Percentiles rank a stretch among this genome's conserved stretches.
These are phyloP conservation scores for Pluvianellus socialis DNA, from an alignment of 2,113 vertebrate species.

Conservation along the genomic window DNA sequence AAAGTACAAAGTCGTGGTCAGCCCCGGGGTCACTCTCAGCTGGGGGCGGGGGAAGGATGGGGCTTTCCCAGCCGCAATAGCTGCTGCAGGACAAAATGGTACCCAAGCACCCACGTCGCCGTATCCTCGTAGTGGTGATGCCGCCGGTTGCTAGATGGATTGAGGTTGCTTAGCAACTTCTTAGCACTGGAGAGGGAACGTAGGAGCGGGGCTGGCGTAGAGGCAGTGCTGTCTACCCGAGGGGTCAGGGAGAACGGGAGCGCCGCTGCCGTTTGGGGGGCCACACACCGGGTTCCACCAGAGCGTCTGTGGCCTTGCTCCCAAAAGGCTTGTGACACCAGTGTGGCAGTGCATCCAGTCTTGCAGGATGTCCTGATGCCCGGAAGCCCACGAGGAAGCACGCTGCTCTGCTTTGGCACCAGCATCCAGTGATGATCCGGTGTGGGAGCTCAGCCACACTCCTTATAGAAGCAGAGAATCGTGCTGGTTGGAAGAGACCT, in stretches of 20 bases:
- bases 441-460: not conserved
- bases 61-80: not conserved
- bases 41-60: not conserved
- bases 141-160: not conserved
- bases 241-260: not conserved
- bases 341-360: not conserved
- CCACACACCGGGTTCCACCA: rapidly evolving
- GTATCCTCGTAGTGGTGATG: not conserved
- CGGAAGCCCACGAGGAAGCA: not conserved
- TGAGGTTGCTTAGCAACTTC: slow-evolving; percentile 17
- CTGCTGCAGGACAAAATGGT: not conserved
- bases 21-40: not conserved
- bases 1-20: not conserved
- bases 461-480: not conserved
- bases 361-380: not conserved
- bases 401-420: not conserved
- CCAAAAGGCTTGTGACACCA: not conserved
- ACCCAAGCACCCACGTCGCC: rapidly evolving
- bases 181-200: not conserved
- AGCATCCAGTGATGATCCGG: rapidly evolving
- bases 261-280: not conserved
- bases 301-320: not conserved
- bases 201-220: not conserved
- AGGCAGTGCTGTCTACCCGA: not conserved
- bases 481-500: not conserved